Percentiles rank a stretch among this genome's conserved stretches.
Evolutionary conservation across 2,113 vertebrate species (phyloP).

Genomic region (Actinemys pallida): DNA sequence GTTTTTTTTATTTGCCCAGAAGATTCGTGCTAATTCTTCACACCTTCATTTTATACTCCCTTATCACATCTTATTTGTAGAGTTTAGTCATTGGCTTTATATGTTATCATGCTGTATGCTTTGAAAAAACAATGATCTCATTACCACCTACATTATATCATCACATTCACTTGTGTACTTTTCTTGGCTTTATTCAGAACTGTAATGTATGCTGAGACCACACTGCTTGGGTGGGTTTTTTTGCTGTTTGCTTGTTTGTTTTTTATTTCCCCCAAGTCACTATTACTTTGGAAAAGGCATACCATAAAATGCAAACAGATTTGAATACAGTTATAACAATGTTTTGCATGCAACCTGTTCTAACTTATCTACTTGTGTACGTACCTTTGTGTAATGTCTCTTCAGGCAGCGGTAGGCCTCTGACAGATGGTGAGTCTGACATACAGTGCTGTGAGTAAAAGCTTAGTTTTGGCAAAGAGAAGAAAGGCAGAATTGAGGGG

Average conservation of each 20-base stretch:
- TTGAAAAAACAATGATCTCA: neutral
- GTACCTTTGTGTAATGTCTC: neutral
- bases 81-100: conserved; percentile 15
- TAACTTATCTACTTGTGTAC: neutral
- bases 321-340: neutral
- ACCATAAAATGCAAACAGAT: neutral
- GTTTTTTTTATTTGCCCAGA: conserved; percentile 2
- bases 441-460: neutral
- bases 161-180: neutral
- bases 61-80: conserved; percentile 33
- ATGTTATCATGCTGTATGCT: neutral
- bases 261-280: neutral
- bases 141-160: neutral
- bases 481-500: neutral
- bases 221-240: neutral
- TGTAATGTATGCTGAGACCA: neutral
- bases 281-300: neutral
- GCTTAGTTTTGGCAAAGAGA: neutral
- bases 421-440: conserved; percentile 43
- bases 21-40: conserved; percentile 37
- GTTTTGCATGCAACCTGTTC: neutral
- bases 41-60: neutral
- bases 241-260: neutral
- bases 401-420: neutral
- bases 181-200: neutral